Base-by-base conservation (phyloP, 2,888 invertebrate genomes). In the Eueremaeus valkanovi region DNA sequence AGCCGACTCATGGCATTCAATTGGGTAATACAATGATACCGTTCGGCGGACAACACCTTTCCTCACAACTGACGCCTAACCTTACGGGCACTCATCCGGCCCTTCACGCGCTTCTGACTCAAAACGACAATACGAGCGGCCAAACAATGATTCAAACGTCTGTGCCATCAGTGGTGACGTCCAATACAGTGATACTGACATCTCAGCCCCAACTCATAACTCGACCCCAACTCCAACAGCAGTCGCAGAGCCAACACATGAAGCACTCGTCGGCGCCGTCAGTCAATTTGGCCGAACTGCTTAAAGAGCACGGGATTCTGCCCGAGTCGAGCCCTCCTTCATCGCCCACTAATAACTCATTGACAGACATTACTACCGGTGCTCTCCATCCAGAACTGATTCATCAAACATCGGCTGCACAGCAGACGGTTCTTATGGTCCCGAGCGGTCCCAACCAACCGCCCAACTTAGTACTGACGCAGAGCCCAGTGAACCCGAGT, bases 1-100 rank as follows among this genome's bases (percentile, higher is more conserved):
- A 89, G 80, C 89, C 83, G n/a, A 66, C 76, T 13, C 61, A 58
- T 42, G 42, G 72, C 40, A 72, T 75, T 16, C 75, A 75, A 72
- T 45, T 75, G 29, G 75, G 72, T 8, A 77, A 75, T 33, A 77
- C 75, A 21, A 73, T 77, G 29, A 36, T 73, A n/a, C 72, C 76
- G 11, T 29, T 76, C 33, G 36, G 58, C 24, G 31, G 63, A 27
- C 72, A 36, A 24, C 70, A 77, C 68, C 73, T 78, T 68, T 75
- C 75, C 73, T 77, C 77, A 73, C 78, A 77, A 42, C 73, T 55
- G 31, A 45, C 31, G n/a, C 24, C 29, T 27, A 70, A 70, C 29
- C 27, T 70, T 11, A 42, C 72, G 24, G 36, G 33, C 3, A 49
- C 66, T 5, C 73, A 76, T 73, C 68, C 73, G 18, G 70, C 73